A percentile compares a stretch with the other conserved stretches of the same genome.
Conservation (phyloP, 92 coral and sea anemone genomes). For the Paragorgia papillata region DNA sequence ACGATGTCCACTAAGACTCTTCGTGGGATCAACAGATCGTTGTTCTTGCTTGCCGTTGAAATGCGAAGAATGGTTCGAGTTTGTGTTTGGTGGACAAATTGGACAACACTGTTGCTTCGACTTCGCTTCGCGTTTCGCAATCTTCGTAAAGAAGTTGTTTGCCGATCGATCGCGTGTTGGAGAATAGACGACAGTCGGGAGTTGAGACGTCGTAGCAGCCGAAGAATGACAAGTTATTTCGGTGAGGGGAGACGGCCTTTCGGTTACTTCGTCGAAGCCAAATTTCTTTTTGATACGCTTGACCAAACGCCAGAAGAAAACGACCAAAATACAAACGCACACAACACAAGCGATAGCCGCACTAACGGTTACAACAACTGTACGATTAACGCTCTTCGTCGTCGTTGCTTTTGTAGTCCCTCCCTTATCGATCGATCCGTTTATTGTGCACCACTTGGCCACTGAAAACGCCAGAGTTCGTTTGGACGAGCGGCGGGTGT, state of each 20-base stretch:
- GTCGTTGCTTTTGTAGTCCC: neutral
- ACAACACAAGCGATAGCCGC: slow-evolving; percentile 17
- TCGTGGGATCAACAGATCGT: neutral
- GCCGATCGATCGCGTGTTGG: slow-evolving; percentile 4
- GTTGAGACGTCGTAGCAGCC: neutral
- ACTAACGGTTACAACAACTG: slow-evolving; percentile 17
- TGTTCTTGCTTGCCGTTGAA: neutral
- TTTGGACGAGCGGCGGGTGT: neutral
- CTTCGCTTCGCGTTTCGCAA: slow-evolving; percentile 12
- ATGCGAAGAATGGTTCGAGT: neutral
- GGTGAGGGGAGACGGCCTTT: neutral
- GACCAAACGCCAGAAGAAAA: slow-evolving; percentile 31
- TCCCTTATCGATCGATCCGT: neutral
- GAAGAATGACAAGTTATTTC: neutral
- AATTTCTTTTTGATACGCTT: slow-evolving; percentile 32
- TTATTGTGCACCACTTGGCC: neutral
- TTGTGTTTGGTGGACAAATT: too few species aligned
- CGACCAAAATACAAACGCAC: neutral
- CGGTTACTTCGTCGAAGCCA: slow-evolving; percentile 29
- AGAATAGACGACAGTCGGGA: slow-evolving; percentile 39
- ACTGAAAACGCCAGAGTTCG: slow-evolving; percentile 3
- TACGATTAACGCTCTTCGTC: neutral
- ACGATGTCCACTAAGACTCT: neutral
- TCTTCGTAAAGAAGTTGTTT: slow-evolving; percentile 4
- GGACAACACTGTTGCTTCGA: neutral